Evolutionary conservation across 30 jellyfish, hydroid and myxozoan genomes (phyloP), one percentile per base, ranked within the genome.

Genomic region (Cassiopea xamachana): DNA sequence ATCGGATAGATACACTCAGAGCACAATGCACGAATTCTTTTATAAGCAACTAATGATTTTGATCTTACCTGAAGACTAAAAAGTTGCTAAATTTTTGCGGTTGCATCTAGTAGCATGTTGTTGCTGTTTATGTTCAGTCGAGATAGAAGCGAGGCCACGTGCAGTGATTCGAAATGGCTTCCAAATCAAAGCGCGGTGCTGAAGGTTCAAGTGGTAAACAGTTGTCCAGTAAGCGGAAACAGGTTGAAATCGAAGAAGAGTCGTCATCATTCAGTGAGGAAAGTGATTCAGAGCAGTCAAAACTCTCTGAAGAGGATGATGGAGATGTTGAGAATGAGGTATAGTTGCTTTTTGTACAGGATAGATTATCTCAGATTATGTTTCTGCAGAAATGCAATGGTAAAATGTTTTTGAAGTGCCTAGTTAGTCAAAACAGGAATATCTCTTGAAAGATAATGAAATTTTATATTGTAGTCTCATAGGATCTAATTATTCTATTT

Each of bases 121-220:
- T 59, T 59, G 69, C 14, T 59, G 69, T 59, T 59, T 7, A 6
- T 59, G 69, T 59, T 59, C 13, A 59, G 69, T 59, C 39, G 80
- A 71, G 39, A 4, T 39, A 19, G 51, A 43, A 71, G 10, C 80
- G 80, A 71, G 80, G 80, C 80, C 80, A 71, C 80, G 80, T 71
- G 80, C 80, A 18, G 15, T 9, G 12, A 2, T 59, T 82, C 73
- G 68, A 82, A 62, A 82, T 82, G 90, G 90, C 90, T 7, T 67
- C 90, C 90, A 82, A 68, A 16, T 60, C 60, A 18, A 62, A 82
- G 18, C 50, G 17, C 46, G 2, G 47, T 2, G 27, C 7, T 7
- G 48, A 48, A 0, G 60, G 0, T 17, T 3, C 69, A 1, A 5
- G 15, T 15, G 73, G 81, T 14, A 70, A 67, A 13, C 14, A 46